These are phyloP conservation scores for Trematocara stigmaticum DNA, from an alignment of 2,113 vertebrate species.

Conservation along the genomic window DNA sequence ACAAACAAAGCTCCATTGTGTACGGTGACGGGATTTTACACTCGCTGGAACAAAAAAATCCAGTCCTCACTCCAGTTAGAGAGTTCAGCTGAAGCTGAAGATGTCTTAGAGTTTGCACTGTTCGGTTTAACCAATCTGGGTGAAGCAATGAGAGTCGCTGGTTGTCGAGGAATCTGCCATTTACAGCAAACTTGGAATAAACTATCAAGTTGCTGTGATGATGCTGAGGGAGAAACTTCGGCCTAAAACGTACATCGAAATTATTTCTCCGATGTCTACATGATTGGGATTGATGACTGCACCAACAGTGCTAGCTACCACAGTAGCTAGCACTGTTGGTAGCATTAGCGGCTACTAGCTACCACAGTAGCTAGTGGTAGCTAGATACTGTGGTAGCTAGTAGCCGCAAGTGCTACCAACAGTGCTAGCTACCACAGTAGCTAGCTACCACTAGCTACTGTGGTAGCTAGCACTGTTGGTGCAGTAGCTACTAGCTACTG, in stretches of 20 bases:
- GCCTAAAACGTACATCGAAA: not conserved
- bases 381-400: no score
- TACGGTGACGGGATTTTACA: not conserved
- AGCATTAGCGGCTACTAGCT: no score
- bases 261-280: not conserved
- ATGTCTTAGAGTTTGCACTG: not conserved
- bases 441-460: no score
- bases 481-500: no score
- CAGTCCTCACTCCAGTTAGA: not conserved
- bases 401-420: no score
- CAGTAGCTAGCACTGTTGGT: no score
- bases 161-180: not conserved
- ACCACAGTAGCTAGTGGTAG: no score
- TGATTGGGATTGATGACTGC: not conserved
- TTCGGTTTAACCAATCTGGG: not conserved
- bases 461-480: no score
- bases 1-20: conserved; percentile 10
- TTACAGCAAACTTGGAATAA: not conserved
- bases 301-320: not conserved
- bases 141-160: not conserved
- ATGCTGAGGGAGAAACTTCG: not conserved
- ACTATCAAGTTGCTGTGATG: not conserved
- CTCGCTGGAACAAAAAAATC: not conserved
- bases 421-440: no score
- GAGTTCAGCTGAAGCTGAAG: not conserved